Base-by-base conservation (phyloP, 2,888 invertebrate species). In the Pharmacophagus antenor region DNA sequence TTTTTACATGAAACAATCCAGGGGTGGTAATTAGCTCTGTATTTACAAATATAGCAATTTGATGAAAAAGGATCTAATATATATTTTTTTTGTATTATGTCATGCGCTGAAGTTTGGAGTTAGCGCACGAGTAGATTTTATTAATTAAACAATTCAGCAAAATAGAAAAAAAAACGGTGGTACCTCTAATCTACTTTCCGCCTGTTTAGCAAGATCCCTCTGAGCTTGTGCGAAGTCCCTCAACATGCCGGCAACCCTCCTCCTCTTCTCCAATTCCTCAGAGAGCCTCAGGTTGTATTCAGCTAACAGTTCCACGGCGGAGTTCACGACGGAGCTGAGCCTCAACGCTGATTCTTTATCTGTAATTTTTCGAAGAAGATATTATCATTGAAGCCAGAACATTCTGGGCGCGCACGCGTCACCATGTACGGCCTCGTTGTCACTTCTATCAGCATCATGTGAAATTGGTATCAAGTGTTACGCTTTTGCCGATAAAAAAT, bases 281-380 rank as follows among this genome's bases (percentile, higher is more conserved):
- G 95, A 92, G 15, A 99, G 91, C 69, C 98, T 92, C 63, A 94
- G 92, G 79, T 99, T 99, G 80, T 99, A 99, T 61, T 97, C 96
- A 18, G 95, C 95, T 49, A 99, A 88, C 58, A 99, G 84, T 56
- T 94, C 92, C 56, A 96, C 95, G 0, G 99, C 98, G 60, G 97
- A 97, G 71, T 96, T 96, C 8, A 98, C 98, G 77, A 97, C 94
- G 1, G 92, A 90, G 63, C 95, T 95, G 55, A 98, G 88, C 67
- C 94, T 94, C 71, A 95, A 92, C 0, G 96, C 97, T 15, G 95
- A 93, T 69, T 95, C 94, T 78, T 95, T 95, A 82, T 96, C 96
- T 92, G 86, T 25, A 85, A 86, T 37, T n/a, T n/a, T n/a, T n/a
- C n/a, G n/a, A n/a, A n/a, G n/a, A n/a, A n/a, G n/a, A n/a, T n/a